Conservation (phyloP, 1,140 invertebrate species). For the Leptinotarsa lineolata region DNA sequence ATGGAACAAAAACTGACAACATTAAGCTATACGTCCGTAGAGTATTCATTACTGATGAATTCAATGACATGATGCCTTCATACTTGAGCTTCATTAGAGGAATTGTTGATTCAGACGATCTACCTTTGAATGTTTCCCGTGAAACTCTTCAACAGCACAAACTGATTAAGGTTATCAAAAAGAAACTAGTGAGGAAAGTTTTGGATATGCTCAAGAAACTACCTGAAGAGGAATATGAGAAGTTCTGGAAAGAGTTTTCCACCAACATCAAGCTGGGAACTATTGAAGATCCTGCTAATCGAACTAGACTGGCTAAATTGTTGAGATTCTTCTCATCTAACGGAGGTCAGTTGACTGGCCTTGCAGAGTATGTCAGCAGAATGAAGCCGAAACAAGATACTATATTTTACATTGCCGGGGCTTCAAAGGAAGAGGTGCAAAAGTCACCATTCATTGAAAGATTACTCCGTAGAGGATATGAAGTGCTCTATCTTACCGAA, state of each 20-base stretch:
- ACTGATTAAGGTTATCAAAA: conserved; percentile 97
- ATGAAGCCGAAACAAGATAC: conserved; percentile 98
- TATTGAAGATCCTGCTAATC: conserved; percentile 96
- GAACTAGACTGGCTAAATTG: conserved; percentile 92
- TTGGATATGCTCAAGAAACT: conserved; percentile 99
- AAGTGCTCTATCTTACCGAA: conserved; percentile 94
- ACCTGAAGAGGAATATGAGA: conserved; percentile 84
- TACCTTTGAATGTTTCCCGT: conserved; percentile 96
- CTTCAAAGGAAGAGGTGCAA: conserved; percentile 84
- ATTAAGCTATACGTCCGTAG: conserved; percentile 96
- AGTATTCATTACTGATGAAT: conserved; percentile 99
- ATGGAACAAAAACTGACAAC: conserved; percentile 92
- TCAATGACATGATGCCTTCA: conserved; percentile 99
- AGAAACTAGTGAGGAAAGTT: conserved; percentile 96
- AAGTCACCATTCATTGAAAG: conserved; percentile 96
- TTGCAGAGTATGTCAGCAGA: conserved; percentile 89
- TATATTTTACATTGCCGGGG: conserved; percentile 96
- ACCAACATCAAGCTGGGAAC: conserved; percentile 87
- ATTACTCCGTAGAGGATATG: conserved; percentile 70
- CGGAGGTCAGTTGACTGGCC: conserved; percentile 70
- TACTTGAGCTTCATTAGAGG: conserved; percentile 94
- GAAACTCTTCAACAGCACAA: conserved; percentile 99
- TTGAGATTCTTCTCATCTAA: conserved; percentile 89
- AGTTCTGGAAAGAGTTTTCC: conserved; percentile 99
- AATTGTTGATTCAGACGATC: conserved; percentile 98